Base-by-base conservation (phyloP, 2,888 invertebrate genomes). In the Fragum fragum region DNA sequence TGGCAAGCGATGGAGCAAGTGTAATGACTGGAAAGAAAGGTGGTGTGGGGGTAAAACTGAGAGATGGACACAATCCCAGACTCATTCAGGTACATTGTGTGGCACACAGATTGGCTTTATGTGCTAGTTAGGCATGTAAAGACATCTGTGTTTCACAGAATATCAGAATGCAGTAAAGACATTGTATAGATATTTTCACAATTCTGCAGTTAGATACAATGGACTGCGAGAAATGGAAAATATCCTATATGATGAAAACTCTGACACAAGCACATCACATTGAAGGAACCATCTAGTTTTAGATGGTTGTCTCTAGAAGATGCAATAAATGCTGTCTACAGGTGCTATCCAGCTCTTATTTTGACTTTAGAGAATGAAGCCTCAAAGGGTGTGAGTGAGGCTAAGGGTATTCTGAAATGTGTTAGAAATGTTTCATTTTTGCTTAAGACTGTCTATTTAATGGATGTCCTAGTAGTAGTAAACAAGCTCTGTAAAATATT, bases 1-100 rank as follows among this genome's bases (percentile, higher is more conserved):
- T 76, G 76, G 73, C 81, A 7, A 83, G 79, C 75, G 82, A 82
- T 73, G 80, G 80, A n/a, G 79, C 76, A 5, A 36, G 23, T 9
- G 76, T 84, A 0, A 79, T 84, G 84, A 79, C 69, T 0, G 84
- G 81, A n/a, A 61, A 39, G 21, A 68, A 70, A 29, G 61, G 59
- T 68, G 73, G 80, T n/a, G 78, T 76, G 1, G 70, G 74, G 11
- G 74, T 53, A 6, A 18, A 21, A 42, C 0, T 3, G 0, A 16
- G 53, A 36, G 28, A 47, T 7, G 29, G 16, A 23, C 18, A 53
- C 18, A 76, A 80, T 28, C 72, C 63, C 26, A 42, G 80, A 28
- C 42, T 79, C 23, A 72, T 76, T 6, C 73, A 80, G 21, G 42
- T 76, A 28, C 80, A 80, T 57, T 80, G 79, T 80, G 79, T 80